Conservation (phyloP, 2,888 invertebrate species). For the Exocentrus adspersus region DNA sequence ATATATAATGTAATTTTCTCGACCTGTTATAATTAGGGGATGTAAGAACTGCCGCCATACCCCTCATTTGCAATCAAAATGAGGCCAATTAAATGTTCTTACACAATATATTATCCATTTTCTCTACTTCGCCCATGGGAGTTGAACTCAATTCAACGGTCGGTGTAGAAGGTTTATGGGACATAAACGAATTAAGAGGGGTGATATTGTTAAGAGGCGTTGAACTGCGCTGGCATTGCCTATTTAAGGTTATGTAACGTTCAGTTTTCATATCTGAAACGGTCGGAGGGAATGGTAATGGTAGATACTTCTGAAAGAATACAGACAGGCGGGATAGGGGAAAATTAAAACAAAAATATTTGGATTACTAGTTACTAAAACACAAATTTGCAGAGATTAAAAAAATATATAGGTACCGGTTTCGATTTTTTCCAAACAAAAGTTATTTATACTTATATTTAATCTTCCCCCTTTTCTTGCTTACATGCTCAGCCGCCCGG, state of each 20-base stretch:
- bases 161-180: background rate
- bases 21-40: conserved; percentile 7
- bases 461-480: too few relatives aligned
- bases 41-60: background rate
- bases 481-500: too few relatives aligned
- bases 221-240: background rate
- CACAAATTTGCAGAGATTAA: too few relatives aligned
- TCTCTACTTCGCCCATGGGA: background rate
- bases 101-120: conserved; percentile 4
- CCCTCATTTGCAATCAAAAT: background rate
- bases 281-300: too few relatives aligned
- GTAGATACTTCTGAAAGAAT: too few relatives aligned
- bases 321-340: too few relatives aligned
- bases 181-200: background rate
- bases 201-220: background rate
- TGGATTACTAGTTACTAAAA: too few relatives aligned
- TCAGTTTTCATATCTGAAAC: background rate
- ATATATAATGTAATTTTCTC: conserved; percentile 19
- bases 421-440: too few relatives aligned
- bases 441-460: too few relatives aligned
- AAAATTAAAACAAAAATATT: too few relatives aligned
- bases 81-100: conserved; percentile 5
- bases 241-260: background rate
- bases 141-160: background rate
- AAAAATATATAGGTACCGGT: too few relatives aligned